phyloP scores from a whole-genome alignment of 2,797 vertebrate genomes.

The Rhincodon typus region DNA sequence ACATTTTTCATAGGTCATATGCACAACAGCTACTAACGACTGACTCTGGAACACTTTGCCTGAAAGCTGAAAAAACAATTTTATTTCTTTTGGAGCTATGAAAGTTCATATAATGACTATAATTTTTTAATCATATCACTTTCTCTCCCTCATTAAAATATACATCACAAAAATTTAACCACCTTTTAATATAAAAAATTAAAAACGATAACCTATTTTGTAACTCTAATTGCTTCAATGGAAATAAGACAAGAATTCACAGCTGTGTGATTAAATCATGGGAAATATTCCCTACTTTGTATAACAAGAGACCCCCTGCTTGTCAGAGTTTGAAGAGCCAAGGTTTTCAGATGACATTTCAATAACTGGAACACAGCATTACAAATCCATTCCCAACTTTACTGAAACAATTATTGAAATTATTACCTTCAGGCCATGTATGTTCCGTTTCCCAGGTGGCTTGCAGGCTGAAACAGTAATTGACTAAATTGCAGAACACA shows the following conservation, averaged over 20 bases:
- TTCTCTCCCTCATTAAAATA: constrained; percentile 35
- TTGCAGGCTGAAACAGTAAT: constrained; percentile 99
- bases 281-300: constrained; percentile 39
- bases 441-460: constrained; percentile 96
- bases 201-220: constrained; percentile 32
- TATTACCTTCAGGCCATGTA: constrained; percentile 97
- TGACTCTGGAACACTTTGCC: not conserved
- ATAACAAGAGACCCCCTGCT: constrained; percentile 48
- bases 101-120: constrained; percentile 22
- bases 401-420: constrained; percentile 99
- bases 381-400: constrained; percentile 98
- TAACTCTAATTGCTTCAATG: constrained; percentile 33
- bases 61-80: constrained; percentile 4
- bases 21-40: not conserved
- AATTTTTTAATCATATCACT: constrained; percentile 37
- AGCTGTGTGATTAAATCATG: constrained; percentile 38
- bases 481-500: constrained; percentile 99
- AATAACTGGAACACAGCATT: constrained; percentile 99
- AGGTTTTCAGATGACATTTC: constrained; percentile 98
- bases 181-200: constrained; percentile 36
- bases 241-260: constrained; percentile 30
- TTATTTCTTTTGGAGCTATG: not conserved
- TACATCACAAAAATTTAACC: constrained; percentile 37
- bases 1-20: not conserved
- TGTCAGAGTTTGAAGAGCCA: constrained; percentile 72